Percentiles rank a stretch among this genome's conserved stretches.
phyloP scores from a whole-genome alignment of 2,888 invertebrate genomes.

The Syrista parreyssii region DNA sequence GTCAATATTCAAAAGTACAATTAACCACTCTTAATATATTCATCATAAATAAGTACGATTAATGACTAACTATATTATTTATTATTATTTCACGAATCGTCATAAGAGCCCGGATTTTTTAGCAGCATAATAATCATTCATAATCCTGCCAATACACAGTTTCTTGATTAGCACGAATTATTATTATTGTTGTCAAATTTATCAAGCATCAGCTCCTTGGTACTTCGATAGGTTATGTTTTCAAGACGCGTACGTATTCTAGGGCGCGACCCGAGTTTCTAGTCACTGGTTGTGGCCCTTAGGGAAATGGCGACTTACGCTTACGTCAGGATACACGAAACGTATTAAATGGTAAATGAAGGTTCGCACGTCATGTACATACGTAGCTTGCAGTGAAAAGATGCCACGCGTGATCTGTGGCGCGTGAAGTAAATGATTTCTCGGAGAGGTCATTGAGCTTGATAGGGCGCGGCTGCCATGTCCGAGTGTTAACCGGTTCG shows the following conservation, averaged over 20 bases:
- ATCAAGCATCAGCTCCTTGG: too few relatives aligned
- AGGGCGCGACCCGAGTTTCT: background rate
- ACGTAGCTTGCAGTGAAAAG: background rate
- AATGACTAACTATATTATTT: too few relatives aligned
- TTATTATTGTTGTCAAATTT: background rate
- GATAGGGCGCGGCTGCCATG: slow-evolving; percentile 56
- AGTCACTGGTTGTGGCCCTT: background rate
- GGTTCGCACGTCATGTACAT: background rate
- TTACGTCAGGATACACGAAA: background rate
- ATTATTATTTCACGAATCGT: too few relatives aligned
- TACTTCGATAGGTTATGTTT: too few relatives aligned
- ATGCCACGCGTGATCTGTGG: slow-evolving; percentile 29
- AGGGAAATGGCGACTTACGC: background rate
- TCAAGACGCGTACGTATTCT: too few relatives aligned
- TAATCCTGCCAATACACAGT: too few relatives aligned
- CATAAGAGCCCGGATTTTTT: background rate
- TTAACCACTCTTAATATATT: background rate
- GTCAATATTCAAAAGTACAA: background rate
- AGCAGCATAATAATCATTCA: background rate
- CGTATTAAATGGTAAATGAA: background rate
- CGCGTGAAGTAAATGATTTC: slow-evolving; percentile 54
- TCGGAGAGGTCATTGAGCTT: slow-evolving; percentile 62
- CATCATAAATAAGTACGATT: background rate
- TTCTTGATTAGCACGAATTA: too few relatives aligned
- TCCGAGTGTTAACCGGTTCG: slow-evolving; percentile 27